These are phyloP conservation scores for Polypterus senegalus DNA, from an alignment of 2,113 vertebrate species.

Conservation along the genomic window DNA sequence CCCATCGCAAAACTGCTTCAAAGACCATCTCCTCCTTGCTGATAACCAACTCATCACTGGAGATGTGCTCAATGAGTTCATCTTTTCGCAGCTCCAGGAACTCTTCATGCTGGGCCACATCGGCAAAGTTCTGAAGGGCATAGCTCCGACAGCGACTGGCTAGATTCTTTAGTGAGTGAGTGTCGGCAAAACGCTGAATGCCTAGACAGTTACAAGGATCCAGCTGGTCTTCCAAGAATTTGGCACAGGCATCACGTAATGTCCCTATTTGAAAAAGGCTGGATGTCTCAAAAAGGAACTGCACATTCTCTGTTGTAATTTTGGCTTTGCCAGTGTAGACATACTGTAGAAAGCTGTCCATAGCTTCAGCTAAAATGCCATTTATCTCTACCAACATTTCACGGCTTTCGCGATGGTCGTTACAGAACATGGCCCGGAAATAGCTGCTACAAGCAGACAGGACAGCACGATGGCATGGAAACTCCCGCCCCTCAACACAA, in stretches of 20 bases:
- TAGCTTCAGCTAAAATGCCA: slow-evolving; percentile 84
- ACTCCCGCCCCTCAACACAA: slow-evolving; percentile 83
- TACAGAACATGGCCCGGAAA: slow-evolving; percentile 93
- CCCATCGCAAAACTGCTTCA: slow-evolving; percentile 93
- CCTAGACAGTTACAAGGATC: slow-evolving; percentile 95
- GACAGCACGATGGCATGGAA: slow-evolving; percentile 83
- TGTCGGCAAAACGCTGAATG: slow-evolving; percentile 88
- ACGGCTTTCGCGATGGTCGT: slow-evolving; percentile 79
- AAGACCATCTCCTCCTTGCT: slow-evolving; percentile 89
- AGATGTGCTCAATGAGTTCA: slow-evolving; percentile 87
- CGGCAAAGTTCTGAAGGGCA: slow-evolving; percentile 75
- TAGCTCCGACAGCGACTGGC: slow-evolving; percentile 80
- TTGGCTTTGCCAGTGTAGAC: slow-evolving; percentile 92
- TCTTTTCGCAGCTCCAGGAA: slow-evolving; percentile 78
- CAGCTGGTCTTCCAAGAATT: slow-evolving; percentile 92
- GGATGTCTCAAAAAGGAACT: slow-evolving; percentile 91
- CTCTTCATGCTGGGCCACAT: slow-evolving; percentile 83
- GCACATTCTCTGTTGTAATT: slow-evolving; percentile 92
- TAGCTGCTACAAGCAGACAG: slow-evolving; percentile 90
- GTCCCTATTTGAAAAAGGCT: slow-evolving; percentile 89
- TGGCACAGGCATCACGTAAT: slow-evolving; percentile 85
- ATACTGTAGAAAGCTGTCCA: slow-evolving; percentile 91
- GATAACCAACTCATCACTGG: slow-evolving; percentile 79
- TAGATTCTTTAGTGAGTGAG: slow-evolving; percentile 81
- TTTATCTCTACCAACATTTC: slow-evolving; percentile 93